A percentile compares a stretch with the other conserved stretches of the same genome.
phyloP scores from a whole-genome alignment of 2,113 vertebrate species.

The Petaurus breviceps region DNA sequence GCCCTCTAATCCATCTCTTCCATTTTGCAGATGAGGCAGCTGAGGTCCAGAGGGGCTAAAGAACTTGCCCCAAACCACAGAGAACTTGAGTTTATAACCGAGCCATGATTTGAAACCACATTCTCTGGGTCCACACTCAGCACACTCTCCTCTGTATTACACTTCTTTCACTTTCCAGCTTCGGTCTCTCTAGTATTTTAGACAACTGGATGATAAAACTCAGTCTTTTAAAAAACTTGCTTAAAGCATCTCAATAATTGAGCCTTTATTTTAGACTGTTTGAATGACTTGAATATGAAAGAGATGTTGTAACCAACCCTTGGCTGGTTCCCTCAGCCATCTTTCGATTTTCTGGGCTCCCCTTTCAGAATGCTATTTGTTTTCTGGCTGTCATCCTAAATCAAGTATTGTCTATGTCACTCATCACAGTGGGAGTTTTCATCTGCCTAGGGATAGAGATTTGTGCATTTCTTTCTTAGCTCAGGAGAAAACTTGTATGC shows the following conservation, averaged over 20 bases:
- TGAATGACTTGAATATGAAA: neutral
- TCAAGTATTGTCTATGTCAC: constrained; percentile 26
- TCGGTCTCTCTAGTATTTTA: constrained; percentile 27
- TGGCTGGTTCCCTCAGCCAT: neutral
- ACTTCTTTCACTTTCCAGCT: constrained; percentile 33
- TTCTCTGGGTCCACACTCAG: neutral
- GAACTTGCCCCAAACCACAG: neutral
- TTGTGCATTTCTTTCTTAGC: constrained; percentile 36
- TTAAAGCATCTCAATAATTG: constrained; percentile 32
- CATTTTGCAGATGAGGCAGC: neutral
- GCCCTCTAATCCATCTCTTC: neutral
- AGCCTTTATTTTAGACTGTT: neutral
- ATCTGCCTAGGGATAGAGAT: constrained; percentile 6
- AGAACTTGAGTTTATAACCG: neutral
- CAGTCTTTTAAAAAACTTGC: neutral
- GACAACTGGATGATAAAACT: constrained; percentile 4
- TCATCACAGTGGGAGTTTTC: constrained; percentile 23
- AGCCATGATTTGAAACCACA: neutral
- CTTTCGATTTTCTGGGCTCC: constrained; percentile 22
- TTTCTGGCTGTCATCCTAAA: constrained; percentile 27
- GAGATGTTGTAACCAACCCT: neutral
- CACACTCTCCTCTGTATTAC: neutral
- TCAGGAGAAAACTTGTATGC: constrained; percentile 17
- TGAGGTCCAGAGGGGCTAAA: neutral
- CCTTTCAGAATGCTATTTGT: neutral